Evolutionary conservation across 2,888 invertebrate species (phyloP).

Genomic region (Empis livida): DNA sequence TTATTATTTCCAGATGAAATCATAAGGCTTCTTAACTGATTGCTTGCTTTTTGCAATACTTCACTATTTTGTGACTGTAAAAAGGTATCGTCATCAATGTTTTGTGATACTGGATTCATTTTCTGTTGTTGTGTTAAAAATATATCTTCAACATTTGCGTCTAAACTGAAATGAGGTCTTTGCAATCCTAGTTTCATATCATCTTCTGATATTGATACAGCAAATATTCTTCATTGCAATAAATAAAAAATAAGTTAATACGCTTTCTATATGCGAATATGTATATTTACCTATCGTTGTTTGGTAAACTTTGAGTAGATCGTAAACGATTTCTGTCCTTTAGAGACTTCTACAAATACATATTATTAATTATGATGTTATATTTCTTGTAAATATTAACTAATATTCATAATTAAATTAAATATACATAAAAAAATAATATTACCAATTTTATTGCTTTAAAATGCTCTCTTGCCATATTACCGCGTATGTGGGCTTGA

Average conservation of each 20-base stretch:
- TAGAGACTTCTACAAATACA: slow-evolving; percentile 15
- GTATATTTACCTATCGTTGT: slow-evolving; percentile 14
- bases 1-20: slow-evolving; percentile 15
- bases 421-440: slow-evolving; percentile 8
- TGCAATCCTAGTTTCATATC: slow-evolving; percentile 13
- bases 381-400: slow-evolving; percentile 29
- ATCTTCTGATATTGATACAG: slow-evolving; percentile 11
- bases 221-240: slow-evolving; percentile 9
- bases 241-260: not conserved
- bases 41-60: slow-evolving; percentile 19
- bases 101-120: slow-evolving; percentile 2
- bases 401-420: slow-evolving; percentile 18
- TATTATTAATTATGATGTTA: slow-evolving; percentile 37
- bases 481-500: slow-evolving; percentile 62
- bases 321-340: slow-evolving; percentile 18
- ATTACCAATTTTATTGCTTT: slow-evolving; percentile 27
- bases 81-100: slow-evolving; percentile 11
- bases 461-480: slow-evolving; percentile 44
- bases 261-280: too few species aligned
- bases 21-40: slow-evolving; percentile 19
- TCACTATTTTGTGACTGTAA: slow-evolving; percentile 16
- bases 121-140: not conserved
- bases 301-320: slow-evolving; percentile 37
- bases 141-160: slow-evolving; percentile 13
- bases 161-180: slow-evolving; percentile 17